phyloP scores from a whole-genome alignment of 2,888 invertebrate genomes.

The Biston betularia region DNA sequence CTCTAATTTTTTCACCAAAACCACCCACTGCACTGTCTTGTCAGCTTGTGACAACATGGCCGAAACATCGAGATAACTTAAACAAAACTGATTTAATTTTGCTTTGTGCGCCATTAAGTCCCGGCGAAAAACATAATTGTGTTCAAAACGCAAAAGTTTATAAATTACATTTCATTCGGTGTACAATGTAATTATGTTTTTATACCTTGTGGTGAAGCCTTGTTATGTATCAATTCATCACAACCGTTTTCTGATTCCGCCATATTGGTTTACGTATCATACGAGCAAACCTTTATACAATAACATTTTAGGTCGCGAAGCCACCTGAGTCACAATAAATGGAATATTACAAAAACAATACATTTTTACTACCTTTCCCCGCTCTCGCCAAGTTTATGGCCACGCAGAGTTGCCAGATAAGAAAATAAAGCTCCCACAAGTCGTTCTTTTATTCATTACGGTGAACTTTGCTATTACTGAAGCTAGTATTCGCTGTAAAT shows the following conservation, averaged over 20 bases:
- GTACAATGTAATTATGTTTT: too few relatives aligned
- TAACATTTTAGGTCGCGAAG: conserved; percentile 25
- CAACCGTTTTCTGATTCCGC: neutral
- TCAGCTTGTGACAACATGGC: too few relatives aligned
- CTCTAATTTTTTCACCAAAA: too few relatives aligned
- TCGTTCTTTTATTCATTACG: conserved; percentile 48
- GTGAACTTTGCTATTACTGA: conserved; percentile 39
- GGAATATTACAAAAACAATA: conserved; percentile 35
- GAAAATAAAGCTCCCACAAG: conserved; percentile 38
- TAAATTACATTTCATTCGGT: too few relatives aligned
- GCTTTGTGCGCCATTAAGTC: too few relatives aligned
- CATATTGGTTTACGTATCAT: neutral
- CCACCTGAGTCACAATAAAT: conserved; percentile 28
- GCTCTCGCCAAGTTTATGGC: conserved; percentile 36
- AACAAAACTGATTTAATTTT: too few relatives aligned
- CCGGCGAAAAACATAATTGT: too few relatives aligned
- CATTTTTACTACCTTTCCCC: conserved; percentile 22
- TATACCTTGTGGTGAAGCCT: too few relatives aligned
- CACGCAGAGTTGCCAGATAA: conserved; percentile 34
- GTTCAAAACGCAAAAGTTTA: too few relatives aligned
- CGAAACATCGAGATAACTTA: too few relatives aligned
- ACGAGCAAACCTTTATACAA: conserved; percentile 4
- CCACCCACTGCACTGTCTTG: too few relatives aligned
- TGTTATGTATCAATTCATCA: neutral
- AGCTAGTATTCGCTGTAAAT: conserved; percentile 14